Evolutionary conservation across 92 coral and sea anemone species (phyloP), one percentile per base, ranked within the genome.

Genomic region (Blastomussa wellsi): DNA sequence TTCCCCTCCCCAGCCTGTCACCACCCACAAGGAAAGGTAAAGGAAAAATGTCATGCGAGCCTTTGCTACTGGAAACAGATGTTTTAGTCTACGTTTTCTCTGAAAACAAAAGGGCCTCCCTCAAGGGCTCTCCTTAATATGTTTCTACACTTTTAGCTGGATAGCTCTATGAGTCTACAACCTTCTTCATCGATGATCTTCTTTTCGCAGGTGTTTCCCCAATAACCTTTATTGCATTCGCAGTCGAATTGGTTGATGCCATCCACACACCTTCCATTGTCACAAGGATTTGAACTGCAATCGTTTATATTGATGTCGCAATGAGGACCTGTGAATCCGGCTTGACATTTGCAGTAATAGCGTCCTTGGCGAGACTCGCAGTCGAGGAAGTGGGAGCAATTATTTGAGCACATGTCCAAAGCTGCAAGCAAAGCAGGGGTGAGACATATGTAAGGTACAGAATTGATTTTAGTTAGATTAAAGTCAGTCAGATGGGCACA

Each of bases 271-370:
- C 86, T 84, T 4, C 92, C 98, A 77, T 95, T 86, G 42, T 75
- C 87, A 81, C 98, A 95, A 13, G 98, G 98, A 72, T 81, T 90
- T 4, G 98, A 83, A 60, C 67, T 66, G 68, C 98, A 95, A 36
- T 95, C 95, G 60, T 94, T 67, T 20, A 94, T 81, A 35, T 95
- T 86, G 19, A 79, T 80, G 60, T 95, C 85, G 49, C 98, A 95
- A 72, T 87, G 88, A 1, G 69, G 67, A 22, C 98, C 98, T 9
- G 88, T 55, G 37, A 79, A 95, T 41, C 98, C 98, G 24, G 88
- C 78, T n/a, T 71, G 42, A 74, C 98, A 95, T 41, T 79, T 78
- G 57, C 98, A 95, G 84, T 29, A 26, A 74, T 65, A 80, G 1
- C 31, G 32, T 5, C 65, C 32, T 1, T 80, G 47, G 24, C 76